phyloP scores from a whole-genome alignment of 2,888 invertebrate genomes.

The Plebejus anna region DNA sequence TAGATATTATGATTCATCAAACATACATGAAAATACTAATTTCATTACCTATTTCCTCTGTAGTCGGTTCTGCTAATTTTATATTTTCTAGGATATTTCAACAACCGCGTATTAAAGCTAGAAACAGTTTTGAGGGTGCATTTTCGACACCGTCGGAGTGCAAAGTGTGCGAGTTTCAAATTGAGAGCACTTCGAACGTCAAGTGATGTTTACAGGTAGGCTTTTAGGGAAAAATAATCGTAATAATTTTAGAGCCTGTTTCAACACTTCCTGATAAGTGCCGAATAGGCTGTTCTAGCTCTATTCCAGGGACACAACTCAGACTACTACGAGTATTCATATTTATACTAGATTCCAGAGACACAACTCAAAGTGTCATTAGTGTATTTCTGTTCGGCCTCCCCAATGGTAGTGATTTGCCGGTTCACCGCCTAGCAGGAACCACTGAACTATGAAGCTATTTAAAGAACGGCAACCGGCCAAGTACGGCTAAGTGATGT shows the following conservation, averaged over 20 bases:
- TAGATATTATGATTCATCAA: no score
- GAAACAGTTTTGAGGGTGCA: not conserved
- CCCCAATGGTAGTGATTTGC: slow-evolving; percentile 25
- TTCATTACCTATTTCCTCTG: no score
- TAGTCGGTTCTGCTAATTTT: not conserved
- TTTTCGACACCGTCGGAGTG: not conserved
- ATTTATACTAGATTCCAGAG: not conserved
- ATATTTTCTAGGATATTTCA: not conserved
- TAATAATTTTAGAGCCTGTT: not conserved
- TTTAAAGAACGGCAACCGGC: slow-evolving; percentile 34
- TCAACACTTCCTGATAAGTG: no score
- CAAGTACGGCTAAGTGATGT: slow-evolving; percentile 33
- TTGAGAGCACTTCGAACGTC: slow-evolving; percentile 1
- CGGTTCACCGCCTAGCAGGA: slow-evolving; percentile 33
- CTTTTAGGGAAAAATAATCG: not conserved
- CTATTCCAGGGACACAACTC: not conserved
- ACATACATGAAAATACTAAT: no score
- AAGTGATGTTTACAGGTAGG: not conserved
- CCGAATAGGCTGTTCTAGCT: no score
- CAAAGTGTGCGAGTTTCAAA: not conserved
- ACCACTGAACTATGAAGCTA: slow-evolving; percentile 31
- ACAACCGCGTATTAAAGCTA: not conserved
- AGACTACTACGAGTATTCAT: not conserved
- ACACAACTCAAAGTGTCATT: not conserved
- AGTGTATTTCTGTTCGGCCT: slow-evolving; percentile 22